These are phyloP conservation scores for Caenorhabditis elegans DNA, from an alignment of 1,140 invertebrate species.

Conservation along the genomic window WBcel235 BX284604.4:10019501-10020000, in stretches of 20 bases:
- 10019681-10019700: conserved; percentile 32
- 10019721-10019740: neutral
- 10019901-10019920: conserved; percentile 38
- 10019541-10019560: conserved; percentile 38
- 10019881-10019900: conserved; percentile 43
- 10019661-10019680: conserved; percentile 38
- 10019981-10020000: conserved; percentile 41
- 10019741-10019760: conserved; percentile 43
- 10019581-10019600: neutral
- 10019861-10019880: conserved; percentile 47
- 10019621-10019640: conserved; percentile 28
- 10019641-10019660: conserved; percentile 35
- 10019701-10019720: conserved; percentile 23
- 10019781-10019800: conserved; percentile 43
- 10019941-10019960: neutral
- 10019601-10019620: neutral
- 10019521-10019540: conserved; percentile 45
- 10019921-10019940: neutral
- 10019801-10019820: conserved; percentile 41
- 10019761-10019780: conserved; percentile 36
- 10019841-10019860: conserved; percentile 41
- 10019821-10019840: conserved; percentile 40
- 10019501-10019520: conserved; percentile 43
- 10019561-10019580: conserved; percentile 38
- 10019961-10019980: conserved; percentile 39